phyloP scores from a whole-genome alignment of 2,888 invertebrate genomes.

The Trachelus troglodyta region DNA sequence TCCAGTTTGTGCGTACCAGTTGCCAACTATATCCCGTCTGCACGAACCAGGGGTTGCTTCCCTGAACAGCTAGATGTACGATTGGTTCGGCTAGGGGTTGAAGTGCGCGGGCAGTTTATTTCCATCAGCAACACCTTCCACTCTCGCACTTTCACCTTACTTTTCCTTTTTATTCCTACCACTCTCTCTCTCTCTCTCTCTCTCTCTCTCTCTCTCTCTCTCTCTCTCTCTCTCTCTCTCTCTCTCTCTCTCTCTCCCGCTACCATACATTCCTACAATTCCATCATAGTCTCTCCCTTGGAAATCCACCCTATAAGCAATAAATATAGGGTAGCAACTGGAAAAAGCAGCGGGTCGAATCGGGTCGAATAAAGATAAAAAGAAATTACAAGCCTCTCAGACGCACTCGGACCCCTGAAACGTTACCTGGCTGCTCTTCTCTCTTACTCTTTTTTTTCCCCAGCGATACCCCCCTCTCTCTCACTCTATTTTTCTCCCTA shows the following conservation, averaged over 20 bases:
- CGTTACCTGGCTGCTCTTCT: slow-evolving; percentile 11
- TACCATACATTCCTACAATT: slow-evolving; percentile 21
- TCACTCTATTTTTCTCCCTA: slow-evolving; percentile 16
- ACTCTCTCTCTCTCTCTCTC: slow-evolving; percentile 18
- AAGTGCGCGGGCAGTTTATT: neutral
- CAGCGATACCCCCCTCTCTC: neutral
- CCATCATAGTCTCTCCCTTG: slow-evolving; percentile 28
- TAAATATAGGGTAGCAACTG: slow-evolving; percentile 41
- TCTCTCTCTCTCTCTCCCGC: neutral
- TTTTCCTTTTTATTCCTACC: slow-evolving; percentile 21
- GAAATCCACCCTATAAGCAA: slow-evolving; percentile 28
- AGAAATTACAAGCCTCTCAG: slow-evolving; percentile 53
- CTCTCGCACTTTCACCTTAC: slow-evolving; percentile 18
- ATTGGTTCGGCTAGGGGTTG: neutral
- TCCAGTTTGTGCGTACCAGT: neutral
- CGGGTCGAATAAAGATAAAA: slow-evolving; percentile 47
- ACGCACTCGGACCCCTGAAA: slow-evolving; percentile 35
- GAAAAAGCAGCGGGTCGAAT: slow-evolving; percentile 31
- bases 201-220: slow-evolving; percentile 6
- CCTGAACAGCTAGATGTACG: neutral
- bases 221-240: neutral
- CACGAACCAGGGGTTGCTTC: neutral
- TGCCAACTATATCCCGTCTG: neutral
- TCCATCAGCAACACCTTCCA: slow-evolving; percentile 4
- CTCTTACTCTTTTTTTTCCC: neutral